Base-by-base conservation (phyloP, 2,113 vertebrate species). In the Sinosuthora webbiana region DNA sequence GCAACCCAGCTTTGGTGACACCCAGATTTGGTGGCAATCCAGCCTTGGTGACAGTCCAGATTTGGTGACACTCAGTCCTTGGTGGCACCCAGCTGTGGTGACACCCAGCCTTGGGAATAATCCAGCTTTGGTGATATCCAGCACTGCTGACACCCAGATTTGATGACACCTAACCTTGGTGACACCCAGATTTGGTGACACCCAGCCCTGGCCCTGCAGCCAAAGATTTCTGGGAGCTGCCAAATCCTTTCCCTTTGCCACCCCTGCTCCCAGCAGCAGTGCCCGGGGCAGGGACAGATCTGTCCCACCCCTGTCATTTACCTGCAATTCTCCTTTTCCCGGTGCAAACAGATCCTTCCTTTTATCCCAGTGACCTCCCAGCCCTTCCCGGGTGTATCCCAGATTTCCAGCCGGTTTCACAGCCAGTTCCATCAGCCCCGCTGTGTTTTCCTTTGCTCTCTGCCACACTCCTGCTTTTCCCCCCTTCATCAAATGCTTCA, bases 131-230 rank as follows among this genome's bases (percentile, higher is more conserved):
- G 41, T 31, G 62, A 11, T 28, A 64, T 1, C 2, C 39, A 16
- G 7, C 0, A 1, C 8, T 64, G 28, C 39, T 31, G 41, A 8
- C 6, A 42, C 0, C 28, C 60, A 30, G 13, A 4, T 9, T 3
- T 42, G 28, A 19, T 63, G 62, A 13, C 39, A 62, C 1, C 11
- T 27, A 63, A 12, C 4, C 4, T 13, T 63, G 18, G 18, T 39
- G 59, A 28, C 59, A 52, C 15, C 50, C 50, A 52, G 39, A 5
- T 13, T 5, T 37, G 57, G 35, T 45, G 41, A 24, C 21, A 33
- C 5, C 41, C 30, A 33, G 10, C 21, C 11, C 11, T n/a, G 22
- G 16, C 73, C 18, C 20, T 14, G 33, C 56, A 37, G 44, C 73
- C 56, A 8, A 14, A 56, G 0, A 15, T 33, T 60, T 7, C 60